Percentiles rank a stretch among this genome's conserved stretches.
Conservation (phyloP, 2,888 invertebrate species). For the Cheilosia grossa region DNA sequence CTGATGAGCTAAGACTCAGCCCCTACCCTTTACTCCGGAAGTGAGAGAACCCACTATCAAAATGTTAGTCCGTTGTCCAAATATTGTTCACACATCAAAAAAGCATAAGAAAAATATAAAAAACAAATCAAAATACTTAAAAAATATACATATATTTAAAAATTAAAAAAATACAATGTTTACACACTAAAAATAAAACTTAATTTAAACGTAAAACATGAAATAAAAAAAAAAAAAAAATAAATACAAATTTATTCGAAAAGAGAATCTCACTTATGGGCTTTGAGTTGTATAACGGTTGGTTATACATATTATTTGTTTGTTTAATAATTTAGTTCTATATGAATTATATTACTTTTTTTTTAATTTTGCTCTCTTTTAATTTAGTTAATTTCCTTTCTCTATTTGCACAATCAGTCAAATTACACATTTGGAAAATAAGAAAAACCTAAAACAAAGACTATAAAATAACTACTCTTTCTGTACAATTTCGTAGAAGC, state of each 20-base stretch:
- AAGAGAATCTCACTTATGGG: slow-evolving; percentile 59
- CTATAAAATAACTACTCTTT: slow-evolving; percentile 53
- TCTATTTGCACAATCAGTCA: slow-evolving; percentile 66
- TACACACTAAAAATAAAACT: slow-evolving; percentile 25
- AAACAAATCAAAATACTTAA: slow-evolving; percentile 2
- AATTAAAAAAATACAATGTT: slow-evolving; percentile 17
- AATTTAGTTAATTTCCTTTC: slow-evolving; percentile 25
- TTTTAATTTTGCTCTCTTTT: slow-evolving; percentile 37
- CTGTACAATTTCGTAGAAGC: slow-evolving; percentile 62
- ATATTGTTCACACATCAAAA: background rate
- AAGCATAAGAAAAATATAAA: background rate
- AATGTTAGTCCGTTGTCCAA: too few species aligned
- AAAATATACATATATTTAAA: slow-evolving; percentile 49
- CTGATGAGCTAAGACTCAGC: too few species aligned
- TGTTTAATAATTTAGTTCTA: slow-evolving; percentile 26
- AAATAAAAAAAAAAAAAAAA: slow-evolving; percentile 20
- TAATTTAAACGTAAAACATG: background rate
- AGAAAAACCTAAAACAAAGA: slow-evolving; percentile 28
- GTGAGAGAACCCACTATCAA: too few species aligned
- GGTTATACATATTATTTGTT: slow-evolving; percentile 31
- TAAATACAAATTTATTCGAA: slow-evolving; percentile 49
- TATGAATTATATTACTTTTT: too few species aligned
- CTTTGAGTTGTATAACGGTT: slow-evolving; percentile 35
- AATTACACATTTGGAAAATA: slow-evolving; percentile 26
- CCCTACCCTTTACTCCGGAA: too few species aligned